Conservation (phyloP, 2,113 vertebrate species). For the Actenoides lindsayi region DNA sequence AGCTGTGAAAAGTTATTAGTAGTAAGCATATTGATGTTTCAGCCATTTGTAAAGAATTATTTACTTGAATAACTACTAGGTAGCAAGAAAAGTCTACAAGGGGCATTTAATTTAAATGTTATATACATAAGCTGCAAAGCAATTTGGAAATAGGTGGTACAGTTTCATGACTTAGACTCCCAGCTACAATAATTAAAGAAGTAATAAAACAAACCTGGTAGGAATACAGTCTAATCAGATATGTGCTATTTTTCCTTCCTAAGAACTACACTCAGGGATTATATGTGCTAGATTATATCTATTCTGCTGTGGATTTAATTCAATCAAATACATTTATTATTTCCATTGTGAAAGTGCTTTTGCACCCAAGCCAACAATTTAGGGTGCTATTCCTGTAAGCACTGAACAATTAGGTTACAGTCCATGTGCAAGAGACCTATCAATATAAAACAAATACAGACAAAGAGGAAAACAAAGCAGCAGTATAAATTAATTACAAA, state of each 20-base stretch:
- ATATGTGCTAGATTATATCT: background rate
- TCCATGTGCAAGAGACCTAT: background rate
- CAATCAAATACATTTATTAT: background rate
- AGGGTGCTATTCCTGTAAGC: background rate
- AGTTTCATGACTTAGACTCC: background rate
- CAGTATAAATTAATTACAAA: background rate
- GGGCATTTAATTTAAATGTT: background rate
- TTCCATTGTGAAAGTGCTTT: background rate
- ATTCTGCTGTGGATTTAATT: background rate
- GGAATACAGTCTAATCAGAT: background rate
- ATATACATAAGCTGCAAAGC: background rate
- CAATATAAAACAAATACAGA: background rate
- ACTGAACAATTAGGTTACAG: background rate
- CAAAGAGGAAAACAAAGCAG: background rate
- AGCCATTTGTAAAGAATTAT: background rate
- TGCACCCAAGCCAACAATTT: background rate
- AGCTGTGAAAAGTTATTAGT: conserved; percentile 46
- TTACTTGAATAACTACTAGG: background rate
- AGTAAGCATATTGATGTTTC: conserved; percentile 1
- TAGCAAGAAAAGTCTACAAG: background rate
- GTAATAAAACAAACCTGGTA: background rate
- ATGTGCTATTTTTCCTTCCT: background rate
- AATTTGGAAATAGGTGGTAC: background rate
- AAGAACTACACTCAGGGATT: background rate
- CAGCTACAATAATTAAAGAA: background rate